phyloP scores from a whole-genome alignment of 2,113 vertebrate genomes.

The Protobothrops flavoviridis region DNA sequence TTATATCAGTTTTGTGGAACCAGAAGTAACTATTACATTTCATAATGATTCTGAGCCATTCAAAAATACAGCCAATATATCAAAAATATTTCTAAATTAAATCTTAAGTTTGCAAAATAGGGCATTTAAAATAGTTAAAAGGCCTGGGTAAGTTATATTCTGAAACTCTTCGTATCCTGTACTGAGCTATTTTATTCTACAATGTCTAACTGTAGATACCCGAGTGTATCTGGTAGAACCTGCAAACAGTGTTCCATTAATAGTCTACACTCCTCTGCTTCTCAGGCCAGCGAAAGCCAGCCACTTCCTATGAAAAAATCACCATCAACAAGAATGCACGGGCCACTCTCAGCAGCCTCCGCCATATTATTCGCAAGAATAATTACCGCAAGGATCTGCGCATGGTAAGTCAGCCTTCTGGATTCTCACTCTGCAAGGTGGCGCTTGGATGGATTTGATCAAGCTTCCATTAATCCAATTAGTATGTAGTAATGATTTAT shows the following conservation, averaged over 20 bases:
- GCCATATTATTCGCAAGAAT: constrained; percentile 90
- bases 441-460: not conserved
- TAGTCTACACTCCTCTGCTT: not conserved
- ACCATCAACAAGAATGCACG: constrained; percentile 91
- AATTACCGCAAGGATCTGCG: constrained; percentile 87
- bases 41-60: not conserved
- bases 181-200: not conserved
- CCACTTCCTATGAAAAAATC: constrained; percentile 78
- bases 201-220: not conserved
- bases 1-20: not conserved
- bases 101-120: not conserved
- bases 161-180: not conserved
- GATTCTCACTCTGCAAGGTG: not conserved
- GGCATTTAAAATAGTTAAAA: not conserved
- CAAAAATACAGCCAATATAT: not conserved
- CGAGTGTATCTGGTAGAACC: not conserved
- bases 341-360: constrained; percentile 84
- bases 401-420: constrained; percentile 73
- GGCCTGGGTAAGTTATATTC: not conserved
- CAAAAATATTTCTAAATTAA: not conserved
- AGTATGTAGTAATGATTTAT: not conserved
- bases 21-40: not conserved
- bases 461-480: not conserved
- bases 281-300: constrained; percentile 85
- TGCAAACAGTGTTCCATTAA: not conserved